Evolutionary conservation across 2,888 invertebrate species (phyloP), one percentile per base, ranked within the genome.

Genomic region (Sesia bembeciformis): DNA sequence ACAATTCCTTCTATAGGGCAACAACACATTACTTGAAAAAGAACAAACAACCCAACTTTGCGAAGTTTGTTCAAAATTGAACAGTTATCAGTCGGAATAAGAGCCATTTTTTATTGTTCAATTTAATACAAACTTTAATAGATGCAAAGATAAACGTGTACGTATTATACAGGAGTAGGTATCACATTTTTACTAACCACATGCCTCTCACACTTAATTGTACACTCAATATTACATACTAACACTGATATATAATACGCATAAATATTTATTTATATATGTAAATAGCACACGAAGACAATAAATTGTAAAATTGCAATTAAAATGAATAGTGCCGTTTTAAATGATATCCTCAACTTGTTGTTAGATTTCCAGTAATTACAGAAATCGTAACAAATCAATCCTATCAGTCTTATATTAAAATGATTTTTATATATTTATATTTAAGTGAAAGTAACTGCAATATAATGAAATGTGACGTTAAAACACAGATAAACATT

Each of bases 351-450:
- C 23, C 39, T 52, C 51, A 53, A 57, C 61, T 65, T 64, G 54
- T 60, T 59, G 67, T 67, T 63, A 65, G 63, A 53, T 58, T 63
- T 57, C 54, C 62, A 65, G 57, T 56, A 57, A 54, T 57, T 58
- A 60, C 58, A 54, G 54, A 68, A 75, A 68, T 56, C 55, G 69
- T 72, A 69, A 65, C 60, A 81, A 81, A 70, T 65, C 74, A 84
- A 81, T 70, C 71, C 70, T 81, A 78, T 86, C 87, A 87, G 86
- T 88, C 87, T 88, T 87, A 87, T 85, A 80, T 74, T 84, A 86
- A 86, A 79, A 67, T 55, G 52, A 58, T 53, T 52, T 56, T 56
- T 52, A 55, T 51, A 57, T 54, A 54, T 46, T 56, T 52, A 8
- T 51, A 40, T 40, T 51, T 23, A 23, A 49, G 7, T 39, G 40